Percentiles rank a stretch among this genome's conserved stretches.
These are phyloP conservation scores for Progne subis DNA, from an alignment of 2,113 vertebrate genomes.

Conservation along the genomic window DNA sequence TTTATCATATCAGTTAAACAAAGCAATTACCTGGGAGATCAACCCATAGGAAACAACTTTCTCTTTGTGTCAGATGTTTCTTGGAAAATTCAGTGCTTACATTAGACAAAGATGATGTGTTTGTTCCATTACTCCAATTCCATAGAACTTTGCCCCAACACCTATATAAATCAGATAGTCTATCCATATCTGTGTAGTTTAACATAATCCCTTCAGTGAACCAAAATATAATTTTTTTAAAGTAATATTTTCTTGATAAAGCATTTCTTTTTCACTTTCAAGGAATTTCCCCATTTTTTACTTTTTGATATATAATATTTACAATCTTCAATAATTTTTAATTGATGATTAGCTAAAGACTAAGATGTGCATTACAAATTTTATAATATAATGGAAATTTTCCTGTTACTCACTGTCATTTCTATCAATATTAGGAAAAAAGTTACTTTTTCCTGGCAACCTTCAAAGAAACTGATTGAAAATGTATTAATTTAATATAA, in stretches of 20 bases:
- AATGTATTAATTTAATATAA: neutral
- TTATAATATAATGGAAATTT: neutral
- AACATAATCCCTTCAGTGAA: neutral
- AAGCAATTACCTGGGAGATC: neutral
- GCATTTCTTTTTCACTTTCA: neutral
- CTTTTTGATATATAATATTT: neutral
- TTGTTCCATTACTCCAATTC: neutral
- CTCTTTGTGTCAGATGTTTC: neutral
- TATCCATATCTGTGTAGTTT: neutral
- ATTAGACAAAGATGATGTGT: neutral
- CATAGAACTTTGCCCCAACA: neutral
- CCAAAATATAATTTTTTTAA: neutral
- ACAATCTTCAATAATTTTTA: neutral
- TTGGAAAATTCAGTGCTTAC: neutral
- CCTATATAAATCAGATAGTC: neutral
- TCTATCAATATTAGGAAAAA: neutral
- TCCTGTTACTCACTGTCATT: neutral
- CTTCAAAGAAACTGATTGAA: neutral
- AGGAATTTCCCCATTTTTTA: neutral
- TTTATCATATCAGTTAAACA: neutral
- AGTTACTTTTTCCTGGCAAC: neutral
- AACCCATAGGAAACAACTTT: accelerated
- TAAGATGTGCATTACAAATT: neutral
- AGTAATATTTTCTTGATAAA: neutral
- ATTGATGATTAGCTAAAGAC: neutral